Evolutionary conservation across 1,140 invertebrate genomes (phyloP).

Genomic region (Bacillus rossius): DNA sequence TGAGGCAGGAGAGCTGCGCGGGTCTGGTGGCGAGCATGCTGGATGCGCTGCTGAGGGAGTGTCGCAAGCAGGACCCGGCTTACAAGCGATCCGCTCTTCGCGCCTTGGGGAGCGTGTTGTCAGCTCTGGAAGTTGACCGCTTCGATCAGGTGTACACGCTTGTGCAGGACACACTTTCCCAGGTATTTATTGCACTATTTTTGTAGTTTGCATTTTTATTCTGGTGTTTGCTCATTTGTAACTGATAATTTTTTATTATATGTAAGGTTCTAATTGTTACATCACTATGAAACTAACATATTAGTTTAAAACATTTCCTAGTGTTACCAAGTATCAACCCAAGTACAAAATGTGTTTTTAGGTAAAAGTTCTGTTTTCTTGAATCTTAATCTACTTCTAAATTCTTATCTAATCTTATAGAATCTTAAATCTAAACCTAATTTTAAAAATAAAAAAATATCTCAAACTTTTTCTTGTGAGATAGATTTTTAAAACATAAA

Average conservation of each 20-base stretch:
- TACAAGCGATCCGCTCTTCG: slow-evolving; percentile 71
- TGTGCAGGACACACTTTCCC: slow-evolving; percentile 58
- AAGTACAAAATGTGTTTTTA: no score
- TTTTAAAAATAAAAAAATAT: no score
- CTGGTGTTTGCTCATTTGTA: neutral
- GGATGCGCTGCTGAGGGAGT: slow-evolving; percentile 67
- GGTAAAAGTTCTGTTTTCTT: no score
- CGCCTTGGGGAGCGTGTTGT: slow-evolving; percentile 65
- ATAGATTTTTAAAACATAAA: no score
- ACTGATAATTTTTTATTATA: neutral
- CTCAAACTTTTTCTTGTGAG: no score
- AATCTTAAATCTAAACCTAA: no score
- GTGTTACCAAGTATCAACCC: no score
- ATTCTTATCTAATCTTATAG: no score
- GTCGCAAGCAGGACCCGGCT: slow-evolving; percentile 66
- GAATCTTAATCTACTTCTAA: no score
- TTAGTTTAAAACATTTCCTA: no score
- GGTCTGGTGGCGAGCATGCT: slow-evolving; percentile 45
- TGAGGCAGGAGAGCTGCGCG: neutral
- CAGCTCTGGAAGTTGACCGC: slow-evolving; percentile 62
- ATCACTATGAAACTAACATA: no score
- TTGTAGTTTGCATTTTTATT: neutral
- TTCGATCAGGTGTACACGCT: slow-evolving; percentile 77
- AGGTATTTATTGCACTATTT: slow-evolving; percentile 36
- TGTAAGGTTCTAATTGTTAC: neutral